These are phyloP conservation scores for Cataglyphis albicans DNA, from an alignment of 2,888 invertebrate species.

Conservation along the genomic window DNA sequence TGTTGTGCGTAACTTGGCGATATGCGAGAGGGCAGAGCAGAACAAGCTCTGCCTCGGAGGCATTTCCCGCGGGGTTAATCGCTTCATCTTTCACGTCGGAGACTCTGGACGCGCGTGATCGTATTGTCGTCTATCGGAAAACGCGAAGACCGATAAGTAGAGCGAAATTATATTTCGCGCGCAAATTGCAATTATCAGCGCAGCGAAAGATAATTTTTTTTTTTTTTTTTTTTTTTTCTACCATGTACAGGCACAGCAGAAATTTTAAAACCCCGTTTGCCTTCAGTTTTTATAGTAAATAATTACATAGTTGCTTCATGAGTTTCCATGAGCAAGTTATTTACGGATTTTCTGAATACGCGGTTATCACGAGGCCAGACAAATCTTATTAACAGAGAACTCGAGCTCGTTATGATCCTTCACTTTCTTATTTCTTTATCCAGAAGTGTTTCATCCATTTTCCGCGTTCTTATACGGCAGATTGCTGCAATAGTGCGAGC, in stretches of 20 bases:
- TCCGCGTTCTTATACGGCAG: slow-evolving; percentile 42
- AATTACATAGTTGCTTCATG: slow-evolving; percentile 29
- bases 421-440: slow-evolving; percentile 67
- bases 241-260: background rate
- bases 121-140: slow-evolving; percentile 1
- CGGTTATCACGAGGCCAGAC: slow-evolving; percentile 47
- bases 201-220: background rate
- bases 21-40: background rate
- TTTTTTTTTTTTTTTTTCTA: background rate
- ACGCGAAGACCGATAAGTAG: slow-evolving; percentile 1
- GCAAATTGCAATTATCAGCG: background rate
- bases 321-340: slow-evolving; percentile 29
- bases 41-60: background rate
- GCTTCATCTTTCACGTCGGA: background rate
- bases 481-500: slow-evolving; percentile 32
- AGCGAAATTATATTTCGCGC: slow-evolving; percentile 3
- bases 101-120: slow-evolving; percentile 2
- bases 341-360: slow-evolving; percentile 52
- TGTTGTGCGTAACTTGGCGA: slow-evolving; percentile 51
- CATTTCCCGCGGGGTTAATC: background rate
- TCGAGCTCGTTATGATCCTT: slow-evolving; percentile 63
- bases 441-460: slow-evolving; percentile 53
- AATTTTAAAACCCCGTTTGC: slow-evolving; percentile 9
- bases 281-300: slow-evolving; percentile 25
- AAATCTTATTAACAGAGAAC: slow-evolving; percentile 70